Evolutionary conservation across 1,140 invertebrate genomes (phyloP).

Genomic region (Maniola jurtina): DNA sequence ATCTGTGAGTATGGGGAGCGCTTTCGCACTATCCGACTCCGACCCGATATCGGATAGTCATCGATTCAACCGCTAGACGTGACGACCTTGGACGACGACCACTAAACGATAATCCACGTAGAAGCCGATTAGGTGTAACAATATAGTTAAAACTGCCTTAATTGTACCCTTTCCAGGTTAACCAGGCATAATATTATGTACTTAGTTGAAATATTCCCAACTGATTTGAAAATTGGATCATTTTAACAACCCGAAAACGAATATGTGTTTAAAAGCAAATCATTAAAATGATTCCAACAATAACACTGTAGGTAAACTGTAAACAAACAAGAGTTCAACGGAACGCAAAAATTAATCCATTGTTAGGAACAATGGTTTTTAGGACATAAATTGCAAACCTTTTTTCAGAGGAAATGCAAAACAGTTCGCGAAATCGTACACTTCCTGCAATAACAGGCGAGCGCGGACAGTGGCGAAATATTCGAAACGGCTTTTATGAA

Average conservation of each 20-base stretch:
- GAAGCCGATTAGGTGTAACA: no score
- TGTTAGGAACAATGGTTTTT: slow-evolving; percentile 1
- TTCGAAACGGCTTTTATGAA: not conserved
- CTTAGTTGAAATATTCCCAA: no score
- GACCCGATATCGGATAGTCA: not conserved
- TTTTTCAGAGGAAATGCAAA: slow-evolving; percentile 2
- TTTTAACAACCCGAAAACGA: no score
- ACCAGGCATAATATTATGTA: no score
- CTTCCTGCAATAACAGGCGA: not conserved
- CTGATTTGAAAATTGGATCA: no score
- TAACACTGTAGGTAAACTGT: not conserved
- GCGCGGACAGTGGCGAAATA: not conserved
- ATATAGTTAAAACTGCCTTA: no score
- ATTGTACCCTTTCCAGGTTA: no score
- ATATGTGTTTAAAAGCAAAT: no score
- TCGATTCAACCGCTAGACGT: not conserved
- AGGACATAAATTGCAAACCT: not conserved
- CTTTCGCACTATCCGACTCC: not conserved
- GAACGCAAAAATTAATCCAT: not conserved
- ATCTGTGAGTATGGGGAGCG: not conserved
- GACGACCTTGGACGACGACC: no score
- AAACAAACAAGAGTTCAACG: not conserved
- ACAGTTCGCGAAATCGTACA: slow-evolving; percentile 3
- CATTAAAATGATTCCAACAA: no score
- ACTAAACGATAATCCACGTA: no score